Conservation (phyloP, 2,797 vertebrate species). For the Onychomys leucogaster region DNA sequence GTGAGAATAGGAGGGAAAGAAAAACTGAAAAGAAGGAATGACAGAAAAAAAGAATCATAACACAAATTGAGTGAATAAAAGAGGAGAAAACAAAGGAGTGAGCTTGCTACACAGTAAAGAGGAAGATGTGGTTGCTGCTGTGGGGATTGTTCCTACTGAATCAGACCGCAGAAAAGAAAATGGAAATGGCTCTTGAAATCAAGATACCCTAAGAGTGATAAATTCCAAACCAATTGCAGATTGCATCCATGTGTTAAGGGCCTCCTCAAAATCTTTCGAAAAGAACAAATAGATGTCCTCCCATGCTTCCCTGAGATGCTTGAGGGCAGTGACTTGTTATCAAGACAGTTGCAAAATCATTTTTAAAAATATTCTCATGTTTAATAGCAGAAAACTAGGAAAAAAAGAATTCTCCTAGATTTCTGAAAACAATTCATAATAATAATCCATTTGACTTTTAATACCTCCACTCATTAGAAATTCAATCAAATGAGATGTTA, state of each 20-base stretch:
- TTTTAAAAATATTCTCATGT: not conserved
- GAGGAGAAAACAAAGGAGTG: not conserved
- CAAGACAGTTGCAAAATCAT: conserved; percentile 43
- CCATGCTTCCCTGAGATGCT: not conserved
- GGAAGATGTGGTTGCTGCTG: rapidly evolving
- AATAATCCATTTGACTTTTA: conserved; percentile 71
- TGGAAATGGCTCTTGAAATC: not conserved
- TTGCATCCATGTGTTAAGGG: not conserved
- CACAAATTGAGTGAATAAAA: not conserved
- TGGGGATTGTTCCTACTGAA: not conserved
- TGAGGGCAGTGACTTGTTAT: conserved; percentile 42
- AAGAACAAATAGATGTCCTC: not conserved
- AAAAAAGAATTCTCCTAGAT: not conserved
- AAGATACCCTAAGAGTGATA: not conserved
- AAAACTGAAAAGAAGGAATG: not conserved
- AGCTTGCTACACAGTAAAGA: not conserved
- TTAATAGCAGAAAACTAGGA: conserved; percentile 53
- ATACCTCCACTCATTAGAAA: conserved; percentile 63
- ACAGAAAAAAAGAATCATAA: not conserved
- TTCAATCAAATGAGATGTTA: conserved; percentile 75
- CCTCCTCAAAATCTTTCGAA: conserved; percentile 47
- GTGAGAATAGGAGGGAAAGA: not conserved
- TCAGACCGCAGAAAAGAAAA: not conserved
- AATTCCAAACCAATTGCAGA: not conserved
- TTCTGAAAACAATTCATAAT: conserved; percentile 65